Evolutionary conservation across 2,113 vertebrate genomes (phyloP).

Genomic region (Lamprologus tigripictilis): DNA sequence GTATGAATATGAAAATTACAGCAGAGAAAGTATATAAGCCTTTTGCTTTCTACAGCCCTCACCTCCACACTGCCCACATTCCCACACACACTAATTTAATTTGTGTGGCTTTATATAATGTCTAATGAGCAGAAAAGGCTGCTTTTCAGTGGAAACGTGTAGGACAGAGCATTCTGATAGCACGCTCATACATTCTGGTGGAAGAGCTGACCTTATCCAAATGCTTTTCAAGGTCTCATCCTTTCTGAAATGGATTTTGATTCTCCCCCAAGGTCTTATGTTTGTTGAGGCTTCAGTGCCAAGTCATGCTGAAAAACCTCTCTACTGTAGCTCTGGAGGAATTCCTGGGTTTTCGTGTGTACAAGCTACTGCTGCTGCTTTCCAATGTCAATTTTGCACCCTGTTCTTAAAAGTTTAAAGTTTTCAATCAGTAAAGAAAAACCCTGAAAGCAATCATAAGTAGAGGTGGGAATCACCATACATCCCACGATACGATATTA

Average conservation of each 20-base stretch:
- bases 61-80: background rate
- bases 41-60: background rate
- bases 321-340: background rate
- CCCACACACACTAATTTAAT: background rate
- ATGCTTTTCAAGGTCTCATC: background rate
- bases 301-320: background rate
- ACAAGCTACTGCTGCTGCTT: background rate
- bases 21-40: background rate
- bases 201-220: background rate
- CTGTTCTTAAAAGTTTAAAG: fast-evolving
- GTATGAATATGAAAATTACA: background rate
- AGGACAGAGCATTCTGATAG: background rate
- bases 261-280: background rate
- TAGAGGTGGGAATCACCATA: too few species aligned
- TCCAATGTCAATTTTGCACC: background rate
- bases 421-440: background rate
- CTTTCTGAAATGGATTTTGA: background rate
- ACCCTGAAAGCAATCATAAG: background rate
- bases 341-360: background rate
- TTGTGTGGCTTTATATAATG: background rate
- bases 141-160: background rate
- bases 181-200: background rate
- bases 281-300: background rate
- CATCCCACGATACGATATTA: fast-evolving
- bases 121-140: background rate